Percentiles rank a stretch among this genome's conserved stretches.
phyloP scores from a whole-genome alignment of 2,113 vertebrate species.

The Sinocyclocheilus maitianheensis region DNA sequence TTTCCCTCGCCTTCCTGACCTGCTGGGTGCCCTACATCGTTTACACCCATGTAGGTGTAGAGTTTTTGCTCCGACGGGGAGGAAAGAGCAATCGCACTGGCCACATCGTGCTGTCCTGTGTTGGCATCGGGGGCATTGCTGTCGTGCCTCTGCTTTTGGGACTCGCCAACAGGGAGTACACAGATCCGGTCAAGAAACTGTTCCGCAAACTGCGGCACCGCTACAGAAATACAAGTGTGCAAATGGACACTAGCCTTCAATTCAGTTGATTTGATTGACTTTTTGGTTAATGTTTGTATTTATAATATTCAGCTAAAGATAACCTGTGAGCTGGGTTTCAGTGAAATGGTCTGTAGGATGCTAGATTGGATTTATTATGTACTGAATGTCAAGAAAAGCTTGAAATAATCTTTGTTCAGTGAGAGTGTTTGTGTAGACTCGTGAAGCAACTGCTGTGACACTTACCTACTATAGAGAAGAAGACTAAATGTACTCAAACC shows the following conservation, averaged over 20 bases:
- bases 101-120: slow-evolving; percentile 77
- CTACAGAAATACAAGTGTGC: slow-evolving; percentile 44
- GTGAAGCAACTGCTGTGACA: not conserved
- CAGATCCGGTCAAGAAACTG: slow-evolving; percentile 72
- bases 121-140: slow-evolving; percentile 80
- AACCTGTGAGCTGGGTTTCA: not conserved
- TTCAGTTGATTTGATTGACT: not conserved
- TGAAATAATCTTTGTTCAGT: not conserved
- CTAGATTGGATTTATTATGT: no score
- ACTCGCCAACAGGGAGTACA: slow-evolving; percentile 81
- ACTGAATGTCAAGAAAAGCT: not conserved
- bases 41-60: slow-evolving; percentile 79
- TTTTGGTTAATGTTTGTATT: not conserved
- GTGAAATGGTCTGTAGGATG: no score
- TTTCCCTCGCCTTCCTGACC: slow-evolving; percentile 79
- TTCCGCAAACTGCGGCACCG: slow-evolving; percentile 63
- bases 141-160: slow-evolving; percentile 82
- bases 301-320: not conserved
- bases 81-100: slow-evolving; percentile 62
- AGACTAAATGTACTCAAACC: not conserved
- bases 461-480: not conserved
- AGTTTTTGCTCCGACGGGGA: slow-evolving; percentile 64
- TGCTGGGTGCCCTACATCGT: slow-evolving; percentile 90
- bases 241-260: slow-evolving; percentile 47
- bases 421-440: not conserved